Evolutionary conservation across 2,888 invertebrate species (phyloP), one percentile per base, ranked within the genome.

Genomic region (Germaria angustata): DNA sequence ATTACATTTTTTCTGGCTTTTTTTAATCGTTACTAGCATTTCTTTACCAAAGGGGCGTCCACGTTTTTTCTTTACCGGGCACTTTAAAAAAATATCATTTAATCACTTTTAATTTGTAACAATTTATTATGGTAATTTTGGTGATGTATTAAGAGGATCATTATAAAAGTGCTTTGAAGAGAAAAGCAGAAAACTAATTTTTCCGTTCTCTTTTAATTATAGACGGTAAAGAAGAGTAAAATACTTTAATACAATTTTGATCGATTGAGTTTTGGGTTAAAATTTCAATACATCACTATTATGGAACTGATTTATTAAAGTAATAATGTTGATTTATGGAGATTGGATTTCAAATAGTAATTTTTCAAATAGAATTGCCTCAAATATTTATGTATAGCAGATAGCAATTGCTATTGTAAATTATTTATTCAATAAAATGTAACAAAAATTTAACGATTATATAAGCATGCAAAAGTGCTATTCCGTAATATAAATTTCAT

Each of bases 91-190:
- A 75, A 82, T 75, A 82, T 78, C 79, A 82, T 82, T 82, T 82
- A 82, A 82, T 82, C 79, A 82, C 82, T 75, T 76, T 79, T 71
- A 82, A 79, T 79, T 82, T 82, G 53, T 79, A 79, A 82, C 73
- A 61, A 73, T 81, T 79, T 79, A 82, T 82, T 79, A 69, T 72
- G 75, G 75, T 76, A 79, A 79, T 82, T 82, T 75, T 39, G 36
- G 15, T 82, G 82, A 82, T 79, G 82, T 75, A 79, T 82, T 75
- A 69, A 15, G 34, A 4, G 49, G 65, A 65, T 82, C 75, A 66
- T 82, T 82, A 75, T 72, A 66, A 41, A 69, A 41, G 66, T 51
- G 32, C 49, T 57, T 79, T 79, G 15, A n/a, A 49, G 13, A 51
- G 28, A 6, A 75, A 24, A 24, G 36, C 53, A 8, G 7, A 55